Base-by-base conservation (phyloP, 2,113 vertebrate genomes). In the Mugil cephalus region DNA sequence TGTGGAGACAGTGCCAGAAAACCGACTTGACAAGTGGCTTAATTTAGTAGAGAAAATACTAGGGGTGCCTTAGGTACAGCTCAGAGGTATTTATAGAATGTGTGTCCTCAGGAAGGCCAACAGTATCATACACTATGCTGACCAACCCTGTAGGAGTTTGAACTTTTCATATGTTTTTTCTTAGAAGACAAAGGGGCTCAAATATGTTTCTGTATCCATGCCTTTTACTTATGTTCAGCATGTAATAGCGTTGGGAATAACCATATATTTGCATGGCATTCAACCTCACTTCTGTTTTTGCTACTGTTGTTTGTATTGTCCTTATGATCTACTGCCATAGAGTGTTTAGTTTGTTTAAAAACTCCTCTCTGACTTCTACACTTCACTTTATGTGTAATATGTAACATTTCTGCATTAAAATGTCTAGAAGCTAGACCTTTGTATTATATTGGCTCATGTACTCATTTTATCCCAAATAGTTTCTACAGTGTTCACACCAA, bases 71-170 rank as follows among this genome's bases (percentile, higher is more conserved):
- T 13, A 47, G 48, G 9, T 24, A 15, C 30, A 53, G 43, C 55
- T 60, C 47, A 19, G 56, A 80, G 75, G 62, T 65, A 69, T 61
- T 74, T 59, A 64, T 75, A 67, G 58, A 73, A 66, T 61, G 67
- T 45, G 46, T 45, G 50, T 59, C 56, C 42, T 58, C 24, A 36
- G 54, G 4, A 51, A 80, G 62, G 38, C 52, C 38, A 18, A 69
- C 46, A 61, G 12, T 10, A 34, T 53, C 34, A 5, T 4, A 8
- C 17, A 30, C 21, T n/a, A 35, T 58, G 39, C 45, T n/a, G n/a
- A 66, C 43, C 34, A 14, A 15, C 40, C 0, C 17, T 10, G 50
- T 24, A 7, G 36, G 36, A 70, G 35, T 60, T 35, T 53, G 30
- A 59, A 21, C 50, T 30, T 6, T 19, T n/a, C n/a, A n/a, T n/a